Evolutionary conservation across 2,888 invertebrate species (phyloP).

Genomic region (Cremastobaeus sp.): DNA sequence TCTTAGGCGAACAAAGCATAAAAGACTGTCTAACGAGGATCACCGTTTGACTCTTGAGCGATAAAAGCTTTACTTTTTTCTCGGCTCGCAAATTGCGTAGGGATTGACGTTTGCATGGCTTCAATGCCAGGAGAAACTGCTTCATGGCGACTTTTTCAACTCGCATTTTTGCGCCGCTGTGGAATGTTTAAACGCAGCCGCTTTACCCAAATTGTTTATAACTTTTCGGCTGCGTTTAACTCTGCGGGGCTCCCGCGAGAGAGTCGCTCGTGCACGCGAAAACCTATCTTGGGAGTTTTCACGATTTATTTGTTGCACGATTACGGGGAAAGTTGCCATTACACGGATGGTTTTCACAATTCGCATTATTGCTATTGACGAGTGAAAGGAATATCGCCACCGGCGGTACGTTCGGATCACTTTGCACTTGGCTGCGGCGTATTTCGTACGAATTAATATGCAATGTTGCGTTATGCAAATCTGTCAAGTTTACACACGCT

Average conservation of each 20-base stretch:
- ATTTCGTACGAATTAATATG: constrained; percentile 40
- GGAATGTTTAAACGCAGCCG: no score
- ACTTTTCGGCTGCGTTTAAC: no score
- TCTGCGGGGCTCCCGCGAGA: no score
- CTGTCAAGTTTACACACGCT: neutral
- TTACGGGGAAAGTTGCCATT: constrained; percentile 43
- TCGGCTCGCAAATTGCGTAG: neutral
- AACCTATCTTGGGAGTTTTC: constrained; percentile 13
- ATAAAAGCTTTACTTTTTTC: constrained; percentile 21
- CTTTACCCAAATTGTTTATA: no score
- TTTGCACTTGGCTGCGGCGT: constrained; percentile 22
- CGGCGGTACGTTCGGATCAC: constrained; percentile 25
- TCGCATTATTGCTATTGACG: constrained; percentile 57
- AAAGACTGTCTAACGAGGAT: constrained; percentile 29
- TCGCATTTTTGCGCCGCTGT: no score
- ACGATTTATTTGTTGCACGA: constrained; percentile 27
- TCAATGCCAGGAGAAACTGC: neutral
- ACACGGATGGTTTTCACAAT: constrained; percentile 46
- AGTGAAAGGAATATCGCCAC: constrained; percentile 65
- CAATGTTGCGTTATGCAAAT: constrained; percentile 9
- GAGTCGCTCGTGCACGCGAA: no score
- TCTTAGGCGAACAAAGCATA: constrained; percentile 42
- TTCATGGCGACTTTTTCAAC: no score
- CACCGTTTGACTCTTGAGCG: constrained; percentile 23
- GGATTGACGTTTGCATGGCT: neutral